A percentile compares a stretch with the other conserved stretches of the same genome.
Conservation (phyloP, 2,113 vertebrate species). For the Gnathonemus longibarbis region DNA sequence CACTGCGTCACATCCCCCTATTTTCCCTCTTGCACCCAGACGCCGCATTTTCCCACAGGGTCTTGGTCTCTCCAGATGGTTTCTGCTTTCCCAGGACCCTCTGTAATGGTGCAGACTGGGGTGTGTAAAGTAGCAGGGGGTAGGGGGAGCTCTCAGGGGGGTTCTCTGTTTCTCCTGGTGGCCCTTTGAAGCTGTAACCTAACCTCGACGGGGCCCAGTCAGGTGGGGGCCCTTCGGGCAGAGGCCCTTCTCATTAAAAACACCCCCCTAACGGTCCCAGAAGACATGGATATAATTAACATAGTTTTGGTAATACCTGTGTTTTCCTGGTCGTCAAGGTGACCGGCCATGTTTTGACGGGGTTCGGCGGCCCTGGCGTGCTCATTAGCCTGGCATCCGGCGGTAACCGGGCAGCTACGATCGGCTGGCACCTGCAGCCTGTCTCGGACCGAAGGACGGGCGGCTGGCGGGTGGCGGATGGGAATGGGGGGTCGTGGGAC, state of each 20-base stretch:
- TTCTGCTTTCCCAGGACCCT: conserved; percentile 1
- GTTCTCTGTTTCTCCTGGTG: conserved; percentile 10
- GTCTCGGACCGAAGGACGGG: background rate
- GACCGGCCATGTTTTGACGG: background rate
- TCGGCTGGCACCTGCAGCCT: background rate
- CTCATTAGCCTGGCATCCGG: background rate
- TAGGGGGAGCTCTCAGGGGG: background rate
- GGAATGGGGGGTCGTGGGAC: background rate
- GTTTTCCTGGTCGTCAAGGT: conserved; percentile 17
- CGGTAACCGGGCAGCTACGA: background rate
- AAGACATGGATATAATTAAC: conserved; percentile 19
- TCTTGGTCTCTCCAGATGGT: background rate
- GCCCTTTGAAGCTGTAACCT: conserved; percentile 24
- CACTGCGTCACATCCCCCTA: background rate
- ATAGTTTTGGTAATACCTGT: conserved; percentile 14
- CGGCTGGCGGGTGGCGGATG: background rate
- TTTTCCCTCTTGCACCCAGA: background rate
- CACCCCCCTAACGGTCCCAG: conserved; percentile 4
- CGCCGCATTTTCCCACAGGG: background rate
- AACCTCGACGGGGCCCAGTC: background rate
- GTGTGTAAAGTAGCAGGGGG: background rate
- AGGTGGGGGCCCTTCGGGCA: conserved; percentile 4
- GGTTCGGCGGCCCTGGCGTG: background rate
- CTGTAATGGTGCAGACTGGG: background rate
- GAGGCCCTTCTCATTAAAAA: conserved; percentile 9